Evolutionary conservation across 2,888 invertebrate species (phyloP).

Genomic region (Ypsolopha sequella): DNA sequence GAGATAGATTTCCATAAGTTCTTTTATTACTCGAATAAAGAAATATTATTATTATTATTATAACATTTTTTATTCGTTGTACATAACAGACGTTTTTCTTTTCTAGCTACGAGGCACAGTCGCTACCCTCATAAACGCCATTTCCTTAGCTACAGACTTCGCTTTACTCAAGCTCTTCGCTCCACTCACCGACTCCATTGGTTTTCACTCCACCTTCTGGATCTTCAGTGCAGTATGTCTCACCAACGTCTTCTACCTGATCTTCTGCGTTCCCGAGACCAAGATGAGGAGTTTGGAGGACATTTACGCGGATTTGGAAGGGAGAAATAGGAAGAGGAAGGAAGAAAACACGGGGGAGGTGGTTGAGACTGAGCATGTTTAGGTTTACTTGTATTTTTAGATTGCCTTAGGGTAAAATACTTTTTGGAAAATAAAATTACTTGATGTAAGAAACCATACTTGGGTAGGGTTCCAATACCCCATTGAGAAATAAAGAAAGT

Average conservation of each 20-base stretch:
- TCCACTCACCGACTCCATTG: constrained; percentile 74
- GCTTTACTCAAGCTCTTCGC: constrained; percentile 87
- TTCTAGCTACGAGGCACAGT: constrained; percentile 55
- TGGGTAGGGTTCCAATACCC: too few relatives aligned
- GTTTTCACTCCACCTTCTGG: constrained; percentile 84
- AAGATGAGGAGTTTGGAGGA: constrained; percentile 91
- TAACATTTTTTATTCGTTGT: not conserved
- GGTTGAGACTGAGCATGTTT: constrained; percentile 35
- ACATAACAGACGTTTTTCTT: too few relatives aligned
- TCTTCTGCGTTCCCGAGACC: constrained; percentile 92
- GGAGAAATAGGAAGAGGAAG: constrained; percentile 15
- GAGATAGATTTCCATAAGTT: too few relatives aligned
- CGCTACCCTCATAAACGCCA: constrained; percentile 54
- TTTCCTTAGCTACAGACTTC: constrained; percentile 87
- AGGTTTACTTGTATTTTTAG: constrained; percentile 4
- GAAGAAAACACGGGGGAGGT: constrained; percentile 5
- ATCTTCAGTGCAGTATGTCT: constrained; percentile 82
- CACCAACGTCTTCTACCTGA: constrained; percentile 83
- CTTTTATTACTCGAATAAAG: too few relatives aligned
- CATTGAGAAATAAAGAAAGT: not conserved
- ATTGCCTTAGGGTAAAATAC: not conserved
- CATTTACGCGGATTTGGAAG: constrained; percentile 85
- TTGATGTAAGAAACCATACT: not conserved
- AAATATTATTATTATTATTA: too few relatives aligned
- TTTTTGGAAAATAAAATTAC: too few relatives aligned